Conservation (phyloP, 2,113 vertebrate genomes). For the Sebastes fasciatus region DNA sequence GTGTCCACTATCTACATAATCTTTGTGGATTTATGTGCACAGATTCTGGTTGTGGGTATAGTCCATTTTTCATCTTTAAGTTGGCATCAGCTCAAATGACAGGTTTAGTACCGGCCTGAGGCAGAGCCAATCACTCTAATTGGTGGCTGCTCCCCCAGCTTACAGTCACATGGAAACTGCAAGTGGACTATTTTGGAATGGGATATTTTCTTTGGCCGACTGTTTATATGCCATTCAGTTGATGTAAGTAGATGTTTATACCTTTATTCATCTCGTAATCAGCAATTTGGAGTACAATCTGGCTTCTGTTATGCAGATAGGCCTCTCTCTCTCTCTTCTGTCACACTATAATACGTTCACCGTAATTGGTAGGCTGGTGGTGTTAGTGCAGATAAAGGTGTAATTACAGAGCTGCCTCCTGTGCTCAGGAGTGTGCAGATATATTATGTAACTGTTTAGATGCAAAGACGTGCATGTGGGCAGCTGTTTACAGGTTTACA, state of each 20-base stretch:
- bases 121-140: conserved; percentile 29
- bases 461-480: not conserved
- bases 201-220: not conserved
- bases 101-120: conserved; percentile 5
- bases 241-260: conserved; percentile 10
- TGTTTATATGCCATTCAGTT: conserved; percentile 10
- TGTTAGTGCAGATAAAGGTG: not conserved
- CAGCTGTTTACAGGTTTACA: not conserved
- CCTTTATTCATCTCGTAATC: not conserved
- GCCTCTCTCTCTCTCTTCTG: not conserved
- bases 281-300: conserved; percentile 13
- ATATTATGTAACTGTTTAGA: not conserved
- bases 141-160: not conserved
- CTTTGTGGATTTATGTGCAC: conserved; percentile 3
- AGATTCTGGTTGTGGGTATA: not conserved
- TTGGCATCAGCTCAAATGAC: conserved; percentile 12
- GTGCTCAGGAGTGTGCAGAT: not conserved
- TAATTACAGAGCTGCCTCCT: conserved; percentile 1
- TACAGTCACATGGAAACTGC: not conserved
- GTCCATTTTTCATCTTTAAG: not conserved
- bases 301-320: not conserved
- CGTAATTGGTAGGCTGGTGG: not conserved
- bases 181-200: not conserved
- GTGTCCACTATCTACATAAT: not conserved
- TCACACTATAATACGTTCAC: not conserved